Evolutionary conservation across 2,113 vertebrate genomes (phyloP).

Genomic region (Microcebus jonahi): DNA sequence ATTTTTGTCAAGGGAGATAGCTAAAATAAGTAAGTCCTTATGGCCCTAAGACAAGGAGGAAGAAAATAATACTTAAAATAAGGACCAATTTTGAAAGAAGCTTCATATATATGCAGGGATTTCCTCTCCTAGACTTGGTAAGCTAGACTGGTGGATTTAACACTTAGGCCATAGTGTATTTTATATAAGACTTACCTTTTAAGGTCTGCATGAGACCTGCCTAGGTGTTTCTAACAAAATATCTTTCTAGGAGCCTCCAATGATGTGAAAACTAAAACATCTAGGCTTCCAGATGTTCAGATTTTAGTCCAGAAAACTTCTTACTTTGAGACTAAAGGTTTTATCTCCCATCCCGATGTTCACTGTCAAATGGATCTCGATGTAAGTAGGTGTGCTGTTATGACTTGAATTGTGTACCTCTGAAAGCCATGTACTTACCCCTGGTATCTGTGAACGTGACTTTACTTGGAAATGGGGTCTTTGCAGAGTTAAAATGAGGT

Average conservation of each 20-base stretch:
- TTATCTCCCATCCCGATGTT: constrained; percentile 2
- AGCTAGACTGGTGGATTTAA: not conserved
- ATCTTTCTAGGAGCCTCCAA: not conserved
- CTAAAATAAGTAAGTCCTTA: constrained; percentile 47
- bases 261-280: not conserved
- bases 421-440: not conserved
- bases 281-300: not conserved
- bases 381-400: not conserved
- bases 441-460: not conserved
- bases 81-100: constrained; percentile 2
- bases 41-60: not conserved
- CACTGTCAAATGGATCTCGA: not conserved
- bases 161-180: not conserved
- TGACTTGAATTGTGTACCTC: not conserved
- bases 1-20: constrained; percentile 38
- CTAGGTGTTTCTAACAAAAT: not conserved
- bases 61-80: not conserved
- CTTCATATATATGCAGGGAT: not conserved
- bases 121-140: constrained; percentile 5
- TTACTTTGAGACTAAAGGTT: not conserved
- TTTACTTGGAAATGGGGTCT: not conserved
- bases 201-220: not conserved
- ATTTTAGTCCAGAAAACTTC: constrained; percentile 2
- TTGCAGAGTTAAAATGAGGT: too few species aligned
- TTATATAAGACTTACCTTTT: not conserved